Conservation (phyloP, 2,797 vertebrate genomes). For the Lateolabrax maculatus region DNA sequence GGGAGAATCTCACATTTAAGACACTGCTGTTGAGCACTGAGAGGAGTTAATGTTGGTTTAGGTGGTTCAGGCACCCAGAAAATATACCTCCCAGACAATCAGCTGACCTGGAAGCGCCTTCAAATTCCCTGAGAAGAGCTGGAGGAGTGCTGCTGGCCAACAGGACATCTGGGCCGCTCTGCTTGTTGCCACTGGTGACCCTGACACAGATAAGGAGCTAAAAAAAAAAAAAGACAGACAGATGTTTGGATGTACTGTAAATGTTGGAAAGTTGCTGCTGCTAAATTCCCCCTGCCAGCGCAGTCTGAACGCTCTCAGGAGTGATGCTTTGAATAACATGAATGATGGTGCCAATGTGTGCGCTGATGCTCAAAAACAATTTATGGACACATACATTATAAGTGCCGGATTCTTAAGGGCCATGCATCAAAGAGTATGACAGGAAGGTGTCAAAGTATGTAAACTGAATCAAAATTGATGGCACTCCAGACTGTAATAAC, state of each 20-base stretch:
- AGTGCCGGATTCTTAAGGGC: background rate
- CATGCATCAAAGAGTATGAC: background rate
- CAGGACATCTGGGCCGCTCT: constrained; percentile 32
- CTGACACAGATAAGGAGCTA: constrained; percentile 55
- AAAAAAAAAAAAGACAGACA: constrained; percentile 26
- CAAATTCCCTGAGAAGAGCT: constrained; percentile 31
- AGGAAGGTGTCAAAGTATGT: background rate
- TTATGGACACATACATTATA: background rate
- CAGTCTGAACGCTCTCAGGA: constrained; percentile 16
- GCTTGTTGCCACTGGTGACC: constrained; percentile 33
- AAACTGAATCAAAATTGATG: background rate
- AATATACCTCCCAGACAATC: constrained; percentile 7
- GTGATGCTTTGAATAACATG: constrained; percentile 30
- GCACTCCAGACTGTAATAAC: background rate
- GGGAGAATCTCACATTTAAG: background rate
- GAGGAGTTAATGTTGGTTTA: background rate
- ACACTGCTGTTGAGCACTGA: background rate
- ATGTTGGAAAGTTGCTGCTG: constrained; percentile 15
- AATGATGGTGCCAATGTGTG: background rate
- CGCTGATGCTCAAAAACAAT: background rate
- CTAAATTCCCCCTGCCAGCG: constrained; percentile 31
- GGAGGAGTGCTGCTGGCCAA: constrained; percentile 40
- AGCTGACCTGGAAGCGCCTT: constrained; percentile 11
- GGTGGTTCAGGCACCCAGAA: background rate
- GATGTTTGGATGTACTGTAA: constrained; percentile 44